phyloP scores from a whole-genome alignment of 1,140 invertebrate species.

The Listronotus oregonensis region DNA sequence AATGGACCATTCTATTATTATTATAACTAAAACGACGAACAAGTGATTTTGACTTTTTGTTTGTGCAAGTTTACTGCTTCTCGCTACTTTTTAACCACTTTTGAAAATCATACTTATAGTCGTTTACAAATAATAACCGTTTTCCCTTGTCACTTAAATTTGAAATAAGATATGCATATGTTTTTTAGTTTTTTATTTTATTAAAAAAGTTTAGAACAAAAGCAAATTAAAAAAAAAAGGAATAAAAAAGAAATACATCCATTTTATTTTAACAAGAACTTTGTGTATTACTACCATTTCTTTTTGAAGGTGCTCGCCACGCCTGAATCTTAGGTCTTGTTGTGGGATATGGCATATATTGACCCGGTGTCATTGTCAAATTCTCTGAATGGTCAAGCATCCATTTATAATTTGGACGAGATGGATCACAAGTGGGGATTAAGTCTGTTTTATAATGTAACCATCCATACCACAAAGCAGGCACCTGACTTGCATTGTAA shows the following conservation, averaged over 20 bases:
- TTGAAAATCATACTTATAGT: no score
- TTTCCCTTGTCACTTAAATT: no score
- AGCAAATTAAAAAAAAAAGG: background rate
- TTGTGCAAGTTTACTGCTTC: no score
- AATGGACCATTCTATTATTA: no score
- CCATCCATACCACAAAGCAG: conserved; percentile 90
- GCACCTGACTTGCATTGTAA: conserved; percentile 92
- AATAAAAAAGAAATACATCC: background rate
- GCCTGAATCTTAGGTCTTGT: conserved; percentile 80
- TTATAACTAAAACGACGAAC: no score
- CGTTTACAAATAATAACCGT: no score
- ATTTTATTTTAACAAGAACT: conserved; percentile 4
- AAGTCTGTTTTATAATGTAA: conserved; percentile 82
- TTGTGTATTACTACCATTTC: conserved; percentile 14
- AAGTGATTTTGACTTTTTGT: no score
- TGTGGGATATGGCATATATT: conserved; percentile 89
- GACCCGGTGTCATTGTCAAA: conserved; percentile 73
- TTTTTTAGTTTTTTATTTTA: no score
- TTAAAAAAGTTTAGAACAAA: no score
- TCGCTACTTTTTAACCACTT: no score
- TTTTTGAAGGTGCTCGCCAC: conserved; percentile 70
- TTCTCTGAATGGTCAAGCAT: conserved; percentile 83
- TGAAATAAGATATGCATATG: no score
- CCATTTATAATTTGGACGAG: conserved; percentile 81
- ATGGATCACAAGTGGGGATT: conserved; percentile 72